Evolutionary conservation across 2,888 invertebrate species (phyloP), one percentile per base, ranked within the genome.

Genomic region (Ectemnius lituratus): DNA sequence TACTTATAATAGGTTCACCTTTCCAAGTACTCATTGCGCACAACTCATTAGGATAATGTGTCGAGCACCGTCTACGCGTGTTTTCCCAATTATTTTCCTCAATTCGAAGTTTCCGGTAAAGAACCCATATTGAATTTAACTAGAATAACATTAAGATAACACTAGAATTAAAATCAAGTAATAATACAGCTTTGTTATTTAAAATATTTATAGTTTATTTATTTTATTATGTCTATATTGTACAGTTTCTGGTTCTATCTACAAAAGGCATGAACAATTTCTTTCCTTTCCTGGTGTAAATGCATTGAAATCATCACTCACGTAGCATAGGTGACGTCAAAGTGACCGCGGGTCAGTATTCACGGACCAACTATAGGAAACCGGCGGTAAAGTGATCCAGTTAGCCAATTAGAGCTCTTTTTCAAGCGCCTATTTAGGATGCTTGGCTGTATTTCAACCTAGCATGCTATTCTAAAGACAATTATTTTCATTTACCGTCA

Each of bases 301-400:
- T 18, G 37, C 62, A 67, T 74, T 67, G 66, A 56, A 70, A 62
- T 70, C 70, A 70, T 66, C 63, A 62, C 27, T 69, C 57, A 37
- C 56, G 69, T 14, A 5, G 16, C 28, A 59, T 70, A 70, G 62
- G 60, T 60, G 74, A 27, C 56, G 46, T 57, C 62, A 67, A 70
- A 46, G 47, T 45, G 63, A 65, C 62, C 60, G 52, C 16, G 66
- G 37, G 49, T 62, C 69, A 27, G 58, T 52, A 56, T 70, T 73
- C 49, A 23, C 66, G 60, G 66, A 60, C 70, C 70, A 57, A 56
- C 64, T 61, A 62, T 23, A 37, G 49, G 14, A 14, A 49, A 37
- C 61, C 61, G 61, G 27, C 57, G 47, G 61, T 57, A 61, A 68
- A 73, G 63, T 73, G 64, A 68, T 67, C 57, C 61, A 62, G 49